These are phyloP conservation scores for Lasius fuliginosus DNA, from an alignment of 2,888 invertebrate genomes.

Conservation along the genomic window DNA sequence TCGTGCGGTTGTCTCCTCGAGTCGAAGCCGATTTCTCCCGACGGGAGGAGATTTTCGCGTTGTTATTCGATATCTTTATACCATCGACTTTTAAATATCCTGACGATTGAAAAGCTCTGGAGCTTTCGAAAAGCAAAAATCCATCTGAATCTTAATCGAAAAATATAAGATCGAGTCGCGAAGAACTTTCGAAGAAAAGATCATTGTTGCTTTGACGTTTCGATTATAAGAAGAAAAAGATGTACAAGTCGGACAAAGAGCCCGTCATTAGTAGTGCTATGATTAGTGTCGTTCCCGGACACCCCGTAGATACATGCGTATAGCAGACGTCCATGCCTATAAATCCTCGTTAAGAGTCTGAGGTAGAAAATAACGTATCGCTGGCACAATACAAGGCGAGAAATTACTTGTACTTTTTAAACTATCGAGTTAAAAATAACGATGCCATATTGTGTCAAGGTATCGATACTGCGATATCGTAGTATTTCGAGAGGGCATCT, in stretches of 20 bases:
- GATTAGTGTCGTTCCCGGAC: not conserved
- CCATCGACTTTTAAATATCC: not conserved
- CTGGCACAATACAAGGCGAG: not conserved
- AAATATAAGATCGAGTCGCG: not conserved
- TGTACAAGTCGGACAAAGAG: not conserved
- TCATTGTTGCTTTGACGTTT: not conserved
- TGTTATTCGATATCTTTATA: not conserved
- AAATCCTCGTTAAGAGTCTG: slow-evolving; percentile 28
- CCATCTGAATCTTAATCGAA: not conserved
- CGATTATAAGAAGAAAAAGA: not conserved
- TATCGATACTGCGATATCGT: slow-evolving; percentile 18
- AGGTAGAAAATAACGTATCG: slow-evolving; percentile 13
- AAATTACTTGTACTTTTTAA: slow-evolving; percentile 16
- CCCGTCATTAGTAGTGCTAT: slow-evolving; percentile 12
- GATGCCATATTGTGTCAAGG: not conserved
- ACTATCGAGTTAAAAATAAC: slow-evolving; percentile 13
- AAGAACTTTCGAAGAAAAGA: not conserved
- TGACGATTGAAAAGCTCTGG: not conserved
- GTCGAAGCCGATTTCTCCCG: not conserved
- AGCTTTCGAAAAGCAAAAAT: not conserved
- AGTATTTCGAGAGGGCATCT: not conserved
- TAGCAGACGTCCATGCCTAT: not conserved
- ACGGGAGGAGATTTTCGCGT: not conserved
- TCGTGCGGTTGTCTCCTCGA: not conserved
- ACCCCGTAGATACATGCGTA: slow-evolving; percentile 15